A percentile compares a stretch with the other conserved stretches of the same genome.
Conservation (phyloP, 2,113 vertebrate species). For the Cyprichromis sp. region DNA sequence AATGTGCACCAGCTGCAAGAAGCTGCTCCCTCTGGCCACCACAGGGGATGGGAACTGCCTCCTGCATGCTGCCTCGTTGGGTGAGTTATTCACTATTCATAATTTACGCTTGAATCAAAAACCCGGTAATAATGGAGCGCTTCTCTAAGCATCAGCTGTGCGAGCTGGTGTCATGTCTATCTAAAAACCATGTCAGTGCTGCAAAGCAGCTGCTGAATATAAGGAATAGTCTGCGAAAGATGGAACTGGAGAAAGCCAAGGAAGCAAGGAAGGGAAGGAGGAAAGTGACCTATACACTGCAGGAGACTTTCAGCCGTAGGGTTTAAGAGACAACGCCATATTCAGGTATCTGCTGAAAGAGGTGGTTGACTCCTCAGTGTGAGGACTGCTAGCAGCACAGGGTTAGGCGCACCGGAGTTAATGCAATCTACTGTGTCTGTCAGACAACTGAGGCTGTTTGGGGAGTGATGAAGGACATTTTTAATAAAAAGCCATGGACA, state of each 20-base stretch:
- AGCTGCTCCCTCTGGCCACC: constrained; percentile 93
- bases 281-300: not conserved
- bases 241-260: not conserved
- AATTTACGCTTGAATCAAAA: not conserved
- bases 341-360: not conserved
- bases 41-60: constrained; percentile 98
- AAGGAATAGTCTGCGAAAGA: not conserved
- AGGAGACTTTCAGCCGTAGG: not conserved
- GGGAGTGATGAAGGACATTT: constrained; percentile 5
- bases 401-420: not conserved
- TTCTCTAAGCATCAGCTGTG: not conserved
- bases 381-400: not conserved
- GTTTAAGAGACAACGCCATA: not conserved
- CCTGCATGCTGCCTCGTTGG: constrained; percentile 92
- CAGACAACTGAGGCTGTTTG: not conserved
- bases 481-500: not conserved
- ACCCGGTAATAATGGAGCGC: not conserved
- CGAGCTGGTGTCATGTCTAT: not conserved
- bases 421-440: constrained; percentile 34
- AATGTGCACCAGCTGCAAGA: constrained; percentile 91
- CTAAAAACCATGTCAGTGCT: not conserved
- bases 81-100: constrained; percentile 61
- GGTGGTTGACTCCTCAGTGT: not conserved
- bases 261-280: not conserved
- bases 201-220: not conserved